Conservation (phyloP, 35 echinoderm and acorn worm genomes). For the Hemicentrotus pulcherrimus region DNA sequence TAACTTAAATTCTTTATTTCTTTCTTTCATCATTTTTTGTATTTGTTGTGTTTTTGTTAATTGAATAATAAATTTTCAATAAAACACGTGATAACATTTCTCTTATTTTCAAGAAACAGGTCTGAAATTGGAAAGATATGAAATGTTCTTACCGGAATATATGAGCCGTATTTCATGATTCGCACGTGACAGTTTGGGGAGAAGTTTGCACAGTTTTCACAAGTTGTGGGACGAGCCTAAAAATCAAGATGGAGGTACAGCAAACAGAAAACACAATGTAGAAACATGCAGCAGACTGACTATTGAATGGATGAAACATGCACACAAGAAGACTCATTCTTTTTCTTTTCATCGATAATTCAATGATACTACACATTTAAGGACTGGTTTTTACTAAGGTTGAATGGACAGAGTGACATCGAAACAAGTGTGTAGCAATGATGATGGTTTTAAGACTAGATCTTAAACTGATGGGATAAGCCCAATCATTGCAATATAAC, state of each 20-base stretch:
- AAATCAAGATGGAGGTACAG: slow-evolving; percentile 43
- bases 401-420: neutral
- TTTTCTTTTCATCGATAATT: neutral
- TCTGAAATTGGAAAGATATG: slow-evolving; percentile 2
- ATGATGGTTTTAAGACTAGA: neutral
- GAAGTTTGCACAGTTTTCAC: slow-evolving; percentile 46
- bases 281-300: slow-evolving; percentile 42
- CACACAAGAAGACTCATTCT: neutral
- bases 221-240: slow-evolving; percentile 43
- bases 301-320: slow-evolving; percentile 21
- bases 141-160: slow-evolving; percentile 17
- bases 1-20: too few species aligned
- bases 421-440: neutral
- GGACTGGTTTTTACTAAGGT: neutral
- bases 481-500: too few species aligned
- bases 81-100: too few species aligned
- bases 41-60: too few species aligned
- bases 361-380: slow-evolving; percentile 19
- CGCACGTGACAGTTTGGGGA: slow-evolving; percentile 37
- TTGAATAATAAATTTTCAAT: too few species aligned
- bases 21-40: too few species aligned
- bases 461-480: too few species aligned
- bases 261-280: slow-evolving; percentile 39
- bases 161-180: slow-evolving; percentile 41
- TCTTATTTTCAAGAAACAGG: slow-evolving; percentile 10